Conservation (phyloP, 2,888 invertebrate species). For the Beris morrisii region DNA sequence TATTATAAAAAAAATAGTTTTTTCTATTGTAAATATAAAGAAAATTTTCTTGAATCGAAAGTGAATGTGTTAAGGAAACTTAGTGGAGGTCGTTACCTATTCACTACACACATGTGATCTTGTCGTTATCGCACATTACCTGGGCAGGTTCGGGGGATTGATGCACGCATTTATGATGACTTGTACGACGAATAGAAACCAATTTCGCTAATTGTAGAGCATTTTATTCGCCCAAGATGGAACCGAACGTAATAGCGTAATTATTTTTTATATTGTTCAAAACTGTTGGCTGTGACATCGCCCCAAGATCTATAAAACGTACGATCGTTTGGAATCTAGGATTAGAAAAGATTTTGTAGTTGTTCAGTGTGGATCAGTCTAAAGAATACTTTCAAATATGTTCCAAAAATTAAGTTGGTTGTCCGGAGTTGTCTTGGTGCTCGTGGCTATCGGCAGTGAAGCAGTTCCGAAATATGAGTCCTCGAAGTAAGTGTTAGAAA, state of each 20-base stretch:
- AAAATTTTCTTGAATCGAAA: too few species aligned
- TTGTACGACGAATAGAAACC: slow-evolving; percentile 1
- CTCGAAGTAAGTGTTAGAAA: slow-evolving; percentile 18
- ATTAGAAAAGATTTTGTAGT: neutral
- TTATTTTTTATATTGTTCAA: slow-evolving; percentile 29
- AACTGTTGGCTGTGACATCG: slow-evolving; percentile 27
- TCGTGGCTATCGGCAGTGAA: slow-evolving; percentile 4
- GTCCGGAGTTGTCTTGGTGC: neutral
- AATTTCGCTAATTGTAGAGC: slow-evolving; percentile 9
- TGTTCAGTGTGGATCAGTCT: neutral
- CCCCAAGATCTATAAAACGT: slow-evolving; percentile 18
- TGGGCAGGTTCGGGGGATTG: neutral
- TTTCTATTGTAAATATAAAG: neutral
- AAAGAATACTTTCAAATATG: neutral
- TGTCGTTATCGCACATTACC: neutral
- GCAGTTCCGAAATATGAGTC: slow-evolving; percentile 29
- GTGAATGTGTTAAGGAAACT: too few species aligned
- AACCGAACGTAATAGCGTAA: slow-evolving; percentile 12
- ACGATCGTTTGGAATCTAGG: neutral
- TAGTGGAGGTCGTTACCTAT: too few species aligned
- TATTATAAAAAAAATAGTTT: neutral
- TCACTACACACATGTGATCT: neutral
- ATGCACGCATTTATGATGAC: slow-evolving; percentile 11
- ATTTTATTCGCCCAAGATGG: slow-evolving; percentile 23
- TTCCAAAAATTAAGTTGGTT: slow-evolving; percentile 6